Conservation (phyloP, 2,797 vertebrate species). For the Cuniculus paca region DNA sequence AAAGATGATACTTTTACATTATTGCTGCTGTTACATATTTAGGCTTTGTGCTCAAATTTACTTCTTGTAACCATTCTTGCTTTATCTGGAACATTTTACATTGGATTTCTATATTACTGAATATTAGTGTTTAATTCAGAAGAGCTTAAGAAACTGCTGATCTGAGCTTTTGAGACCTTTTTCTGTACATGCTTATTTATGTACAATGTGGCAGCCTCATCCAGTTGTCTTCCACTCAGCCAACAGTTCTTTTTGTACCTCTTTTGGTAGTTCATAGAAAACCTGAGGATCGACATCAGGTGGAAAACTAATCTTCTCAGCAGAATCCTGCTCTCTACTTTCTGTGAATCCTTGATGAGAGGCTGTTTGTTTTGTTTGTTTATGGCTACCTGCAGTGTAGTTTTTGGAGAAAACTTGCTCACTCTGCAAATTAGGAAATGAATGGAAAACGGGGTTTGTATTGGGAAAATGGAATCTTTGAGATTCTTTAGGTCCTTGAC, state of each 20-base stretch:
- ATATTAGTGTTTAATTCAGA: constrained; percentile 88
- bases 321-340: constrained; percentile 46
- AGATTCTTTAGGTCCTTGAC: constrained; percentile 6
- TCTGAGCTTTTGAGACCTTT: constrained; percentile 62
- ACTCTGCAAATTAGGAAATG: constrained; percentile 67
- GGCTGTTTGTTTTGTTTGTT: neutral
- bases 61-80: neutral
- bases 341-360: neutral
- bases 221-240: constrained; percentile 91
- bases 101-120: constrained; percentile 21
- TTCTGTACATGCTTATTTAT: constrained; percentile 81
- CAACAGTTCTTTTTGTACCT: constrained; percentile 92
- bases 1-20: constrained; percentile 70
- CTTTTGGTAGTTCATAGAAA: constrained; percentile 90
- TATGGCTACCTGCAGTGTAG: neutral
- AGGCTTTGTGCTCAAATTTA: constrained; percentile 60
- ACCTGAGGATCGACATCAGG: constrained; percentile 91
- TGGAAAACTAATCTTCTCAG: constrained; percentile 84
- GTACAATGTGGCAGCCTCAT: constrained; percentile 80
- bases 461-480: constrained; percentile 50
- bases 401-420: neutral
- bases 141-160: constrained; percentile 91
- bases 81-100: neutral
- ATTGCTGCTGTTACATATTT: constrained; percentile 61
- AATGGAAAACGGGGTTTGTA: constrained; percentile 46